A percentile compares a stretch with the other conserved stretches of the same genome.
Conservation (phyloP, 2,113 vertebrate genomes). For the Tragelaphus buxtoni region DNA sequence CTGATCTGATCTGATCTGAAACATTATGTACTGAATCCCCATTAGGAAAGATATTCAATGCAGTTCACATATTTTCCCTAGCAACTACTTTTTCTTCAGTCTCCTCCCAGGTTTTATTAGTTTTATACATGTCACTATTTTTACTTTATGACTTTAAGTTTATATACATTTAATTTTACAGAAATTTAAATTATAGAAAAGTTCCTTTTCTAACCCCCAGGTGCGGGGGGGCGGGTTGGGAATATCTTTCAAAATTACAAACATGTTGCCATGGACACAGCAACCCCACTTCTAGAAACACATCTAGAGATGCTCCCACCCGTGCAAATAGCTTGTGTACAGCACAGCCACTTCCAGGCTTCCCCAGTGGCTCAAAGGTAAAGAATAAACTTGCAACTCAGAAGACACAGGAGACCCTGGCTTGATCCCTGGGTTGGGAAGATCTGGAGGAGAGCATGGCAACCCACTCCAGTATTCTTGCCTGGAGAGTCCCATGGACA, state of each 20-base stretch:
- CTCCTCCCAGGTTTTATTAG: neutral
- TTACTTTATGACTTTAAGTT: neutral
- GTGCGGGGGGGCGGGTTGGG: neutral
- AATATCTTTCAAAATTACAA: neutral
- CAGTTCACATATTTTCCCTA: no score
- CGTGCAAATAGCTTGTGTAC: neutral
- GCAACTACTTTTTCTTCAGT: no score
- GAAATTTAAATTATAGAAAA: neutral
- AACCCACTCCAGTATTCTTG: neutral
- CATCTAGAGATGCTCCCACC: neutral
- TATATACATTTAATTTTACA: neutral
- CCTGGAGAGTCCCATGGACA: neutral
- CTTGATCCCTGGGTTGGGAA: neutral
- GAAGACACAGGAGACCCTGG: neutral
- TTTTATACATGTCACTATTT: neutral
- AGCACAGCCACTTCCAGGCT: neutral
- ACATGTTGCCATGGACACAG: neutral
- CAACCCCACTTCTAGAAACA: neutral
- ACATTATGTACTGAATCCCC: accelerated
- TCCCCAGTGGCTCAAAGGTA: neutral
- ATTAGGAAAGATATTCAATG: accelerated
- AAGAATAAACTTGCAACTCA: neutral
- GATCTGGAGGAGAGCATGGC: neutral
- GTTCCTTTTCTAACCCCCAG: neutral
- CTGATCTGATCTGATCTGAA: no score